Conservation (phyloP, 2,797 vertebrate genomes). For the Bryconaethiops microstoma region DNA sequence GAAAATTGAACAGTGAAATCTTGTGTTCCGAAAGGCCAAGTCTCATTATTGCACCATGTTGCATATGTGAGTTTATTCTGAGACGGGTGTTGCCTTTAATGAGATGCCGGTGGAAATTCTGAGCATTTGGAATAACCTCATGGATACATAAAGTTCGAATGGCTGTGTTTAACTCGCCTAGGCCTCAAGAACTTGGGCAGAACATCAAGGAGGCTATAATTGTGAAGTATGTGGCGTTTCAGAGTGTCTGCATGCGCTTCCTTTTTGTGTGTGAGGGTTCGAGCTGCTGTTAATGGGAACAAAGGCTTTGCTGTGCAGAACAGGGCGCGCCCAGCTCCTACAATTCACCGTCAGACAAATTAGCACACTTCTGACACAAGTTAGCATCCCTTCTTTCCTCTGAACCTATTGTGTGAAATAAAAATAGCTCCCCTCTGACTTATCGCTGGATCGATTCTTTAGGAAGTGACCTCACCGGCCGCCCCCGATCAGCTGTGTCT, state of each 20-base stretch:
- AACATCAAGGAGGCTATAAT: conserved; percentile 5
- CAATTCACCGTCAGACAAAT: conserved; percentile 14
- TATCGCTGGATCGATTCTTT: conserved; percentile 17
- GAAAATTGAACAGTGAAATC: conserved; percentile 2
- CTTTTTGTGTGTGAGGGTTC: conserved; percentile 5
- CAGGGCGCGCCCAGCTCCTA: conserved; percentile 5
- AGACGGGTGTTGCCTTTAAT: conserved; percentile 27
- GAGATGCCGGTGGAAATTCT: not conserved
- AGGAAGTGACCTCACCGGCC: conserved; percentile 48
- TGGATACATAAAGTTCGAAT: no score
- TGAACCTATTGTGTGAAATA: conserved; percentile 17
- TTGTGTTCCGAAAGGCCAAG: not conserved
- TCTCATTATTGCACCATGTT: not conserved
- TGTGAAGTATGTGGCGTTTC: conserved; percentile 1
- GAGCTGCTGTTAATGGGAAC: conserved; percentile 34
- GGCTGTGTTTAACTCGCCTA: not conserved
- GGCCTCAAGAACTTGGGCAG: not conserved
- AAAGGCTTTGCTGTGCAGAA: conserved; percentile 44
- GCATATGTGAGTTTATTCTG: not conserved
- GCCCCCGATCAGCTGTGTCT: not conserved
- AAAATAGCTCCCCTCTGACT: conserved; percentile 25
- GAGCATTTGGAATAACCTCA: not conserved
- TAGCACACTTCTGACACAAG: conserved; percentile 4
- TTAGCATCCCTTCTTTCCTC: conserved; percentile 6
- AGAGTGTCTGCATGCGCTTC: conserved; percentile 24